Base-by-base conservation (phyloP, 2,888 invertebrate genomes). In the Tuberolachnus salignus region DNA sequence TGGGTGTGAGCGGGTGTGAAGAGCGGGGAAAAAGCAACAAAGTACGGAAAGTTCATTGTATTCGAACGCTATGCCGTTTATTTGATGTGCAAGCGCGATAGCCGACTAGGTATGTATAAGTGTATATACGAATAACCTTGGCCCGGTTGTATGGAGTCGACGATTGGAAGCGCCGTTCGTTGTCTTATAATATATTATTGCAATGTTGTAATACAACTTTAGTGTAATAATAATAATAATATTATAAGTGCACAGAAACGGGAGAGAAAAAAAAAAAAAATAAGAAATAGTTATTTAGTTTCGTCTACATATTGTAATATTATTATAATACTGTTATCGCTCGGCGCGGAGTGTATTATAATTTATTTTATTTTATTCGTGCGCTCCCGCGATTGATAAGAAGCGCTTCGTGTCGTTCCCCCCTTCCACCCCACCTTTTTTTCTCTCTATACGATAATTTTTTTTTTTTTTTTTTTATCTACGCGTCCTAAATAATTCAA, bases 91-190 rank as follows among this genome's bases (percentile, higher is more conserved):
- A 49, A 78, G 67, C 67, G 64, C 34, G 75, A 55, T 67, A 57
- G 55, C 34, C 6, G 66, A 57, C 75, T 46, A 55, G n/a, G n/a
- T n/a, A n/a, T n/a, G 14, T 34, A 34, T 34, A 34, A 34, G 3
- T 34, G 6, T 34, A 46, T 49, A 9, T 63, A 57, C 46, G 34
- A 49, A 67, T 69, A 78, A 78, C 75, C 75, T 78, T 78, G 75
- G 75, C 75, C 75, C 67, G 67, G 67, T 78, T 78, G 75, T 67
- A 49, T 34, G 49, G 46, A 66, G 57, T 55, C 75, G 57, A 78
- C 75, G 67, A 59, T 78, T 78, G 57, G 66, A 78, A 78, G 75
- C 75, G 57, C 46, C 72, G 71, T 34, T 21, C 64, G 66, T 46
- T n/a, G 63, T 73, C 73, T 73, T 63, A 34, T 23, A 23, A 9